Percentiles rank a stretch among this genome's conserved stretches.
phyloP scores from a whole-genome alignment of 2,797 vertebrate species.

The Psittacula derbiana region DNA sequence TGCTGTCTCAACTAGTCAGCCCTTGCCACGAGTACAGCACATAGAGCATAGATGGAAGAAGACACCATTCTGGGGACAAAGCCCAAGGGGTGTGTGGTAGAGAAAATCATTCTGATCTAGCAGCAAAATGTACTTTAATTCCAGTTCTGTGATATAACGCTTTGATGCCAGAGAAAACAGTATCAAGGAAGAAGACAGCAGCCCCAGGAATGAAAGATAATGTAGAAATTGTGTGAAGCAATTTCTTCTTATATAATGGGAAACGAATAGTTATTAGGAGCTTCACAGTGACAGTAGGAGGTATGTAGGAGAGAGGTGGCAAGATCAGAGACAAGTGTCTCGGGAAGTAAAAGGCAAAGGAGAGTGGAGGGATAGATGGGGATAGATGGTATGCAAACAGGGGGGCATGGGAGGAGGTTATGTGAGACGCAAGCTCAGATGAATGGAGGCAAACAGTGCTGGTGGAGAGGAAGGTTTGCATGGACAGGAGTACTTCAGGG shows the following conservation, averaged over 20 bases:
- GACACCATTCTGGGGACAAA: not conserved
- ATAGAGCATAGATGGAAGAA: not conserved
- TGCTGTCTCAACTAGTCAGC: not conserved
- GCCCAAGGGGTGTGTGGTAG: not conserved
- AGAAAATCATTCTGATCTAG: conserved; percentile 5
- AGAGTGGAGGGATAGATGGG: not conserved
- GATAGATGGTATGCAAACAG: not conserved
- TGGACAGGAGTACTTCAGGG: not conserved
- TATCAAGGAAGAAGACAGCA: not conserved
- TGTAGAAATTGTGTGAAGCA: not conserved
- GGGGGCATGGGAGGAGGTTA: not conserved
- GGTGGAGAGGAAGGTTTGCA: not conserved
- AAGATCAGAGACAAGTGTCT: not conserved
- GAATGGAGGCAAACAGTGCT: not conserved
- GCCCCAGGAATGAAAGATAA: conserved; percentile 6
- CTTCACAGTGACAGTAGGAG: not conserved
- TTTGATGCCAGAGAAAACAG: not conserved
- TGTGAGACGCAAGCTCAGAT: not conserved
- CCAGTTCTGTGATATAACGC: not conserved
- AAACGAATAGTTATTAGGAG: not conserved
- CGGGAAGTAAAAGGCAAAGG: not conserved
- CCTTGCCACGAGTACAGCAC: not conserved
- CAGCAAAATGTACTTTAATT: conserved; percentile 20
- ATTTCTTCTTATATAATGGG: not conserved
- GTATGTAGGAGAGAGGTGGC: not conserved